These are phyloP conservation scores for Schizaphis graminum DNA, from an alignment of 2,888 invertebrate genomes.

Conservation along the genomic window DNA sequence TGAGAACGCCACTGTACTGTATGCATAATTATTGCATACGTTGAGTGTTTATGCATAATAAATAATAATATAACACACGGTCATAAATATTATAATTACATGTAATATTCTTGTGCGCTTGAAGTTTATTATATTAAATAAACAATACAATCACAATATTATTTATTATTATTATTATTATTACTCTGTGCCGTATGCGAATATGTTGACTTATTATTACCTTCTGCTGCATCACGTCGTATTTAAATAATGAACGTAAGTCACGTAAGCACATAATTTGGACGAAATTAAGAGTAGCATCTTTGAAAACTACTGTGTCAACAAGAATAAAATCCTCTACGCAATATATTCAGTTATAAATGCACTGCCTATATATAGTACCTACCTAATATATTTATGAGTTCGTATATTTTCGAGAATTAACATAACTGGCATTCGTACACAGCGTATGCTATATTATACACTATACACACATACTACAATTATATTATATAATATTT, in stretches of 20 bases:
- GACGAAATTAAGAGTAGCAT: slow-evolving; percentile 35
- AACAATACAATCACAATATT: slow-evolving; percentile 20
- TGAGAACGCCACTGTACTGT: neutral
- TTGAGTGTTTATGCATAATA: neutral
- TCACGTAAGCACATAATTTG: slow-evolving; percentile 11
- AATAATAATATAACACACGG: neutral
- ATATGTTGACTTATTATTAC: slow-evolving; percentile 36
- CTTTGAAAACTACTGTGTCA: slow-evolving; percentile 30
- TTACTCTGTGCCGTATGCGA: neutral
- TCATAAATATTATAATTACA: slow-evolving; percentile 26
- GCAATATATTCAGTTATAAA: neutral
- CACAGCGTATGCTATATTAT: neutral
- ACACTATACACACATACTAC: neutral
- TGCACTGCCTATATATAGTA: neutral
- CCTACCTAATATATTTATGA: neutral
- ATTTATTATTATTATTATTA: neutral
- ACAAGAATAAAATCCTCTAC: neutral
- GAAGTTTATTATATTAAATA: slow-evolving; percentile 23
- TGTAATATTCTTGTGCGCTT: slow-evolving; percentile 18
- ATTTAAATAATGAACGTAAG: slow-evolving; percentile 34
- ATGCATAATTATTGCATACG: neutral
- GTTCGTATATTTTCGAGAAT: neutral
- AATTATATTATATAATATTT: neutral
- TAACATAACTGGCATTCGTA: neutral
- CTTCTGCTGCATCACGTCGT: neutral